These are phyloP conservation scores for Drosophila nannoptera DNA, from an alignment of 1,140 invertebrate species.

Conservation along the genomic window DNA sequence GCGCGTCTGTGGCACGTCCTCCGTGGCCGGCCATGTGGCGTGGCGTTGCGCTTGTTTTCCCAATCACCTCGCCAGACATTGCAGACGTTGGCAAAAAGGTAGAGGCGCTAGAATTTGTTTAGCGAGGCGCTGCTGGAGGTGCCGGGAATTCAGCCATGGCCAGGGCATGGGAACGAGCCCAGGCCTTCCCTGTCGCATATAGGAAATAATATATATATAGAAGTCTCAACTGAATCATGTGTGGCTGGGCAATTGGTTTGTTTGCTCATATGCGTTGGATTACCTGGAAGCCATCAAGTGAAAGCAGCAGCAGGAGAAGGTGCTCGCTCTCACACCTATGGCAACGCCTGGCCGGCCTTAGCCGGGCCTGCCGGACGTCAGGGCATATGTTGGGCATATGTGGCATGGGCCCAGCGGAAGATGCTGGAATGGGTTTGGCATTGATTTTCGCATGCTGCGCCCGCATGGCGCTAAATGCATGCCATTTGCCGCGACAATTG, in stretches of 20 bases:
- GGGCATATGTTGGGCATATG: constrained; percentile 54
- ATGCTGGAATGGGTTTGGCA: constrained; percentile 5
- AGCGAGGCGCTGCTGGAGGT: constrained; percentile 39
- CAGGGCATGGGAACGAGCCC: constrained; percentile 32
- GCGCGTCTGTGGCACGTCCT: constrained; percentile 31
- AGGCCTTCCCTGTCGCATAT: not conserved
- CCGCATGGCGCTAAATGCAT: constrained; percentile 67
- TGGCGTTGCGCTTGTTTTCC: constrained; percentile 51
- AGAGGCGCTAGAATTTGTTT: constrained; percentile 55
- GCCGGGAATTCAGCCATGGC: constrained; percentile 24
- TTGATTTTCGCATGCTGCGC: constrained; percentile 56
- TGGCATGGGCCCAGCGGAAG: constrained; percentile 20
- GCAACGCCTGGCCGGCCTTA: constrained; percentile 16
- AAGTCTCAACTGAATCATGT: not conserved
- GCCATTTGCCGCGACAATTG: constrained; percentile 22
- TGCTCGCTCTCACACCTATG: constrained; percentile 31
- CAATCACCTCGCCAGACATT: constrained; percentile 42
- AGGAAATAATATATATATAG: not conserved
- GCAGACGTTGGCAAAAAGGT: constrained; percentile 42
- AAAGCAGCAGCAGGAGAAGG: not conserved
- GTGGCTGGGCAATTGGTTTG: too few species aligned
- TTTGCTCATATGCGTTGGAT: too few species aligned
- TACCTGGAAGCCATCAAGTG: not conserved
- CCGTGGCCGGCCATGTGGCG: constrained; percentile 16
- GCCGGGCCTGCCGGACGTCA: constrained; percentile 10